Evolutionary conservation across 2,113 vertebrate genomes (phyloP).

Genomic region (Eira barbara): DNA sequence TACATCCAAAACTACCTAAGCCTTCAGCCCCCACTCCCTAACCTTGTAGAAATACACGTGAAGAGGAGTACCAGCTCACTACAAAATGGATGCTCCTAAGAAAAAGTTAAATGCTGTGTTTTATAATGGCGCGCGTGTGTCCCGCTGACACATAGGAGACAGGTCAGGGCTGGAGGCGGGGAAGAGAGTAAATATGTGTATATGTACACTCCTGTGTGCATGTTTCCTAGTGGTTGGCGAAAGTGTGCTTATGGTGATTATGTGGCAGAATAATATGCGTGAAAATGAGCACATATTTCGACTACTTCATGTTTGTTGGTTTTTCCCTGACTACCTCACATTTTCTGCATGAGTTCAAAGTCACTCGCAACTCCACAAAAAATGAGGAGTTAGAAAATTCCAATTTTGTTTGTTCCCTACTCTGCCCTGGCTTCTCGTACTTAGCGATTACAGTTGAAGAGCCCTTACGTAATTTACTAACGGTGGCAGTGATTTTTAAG

Average conservation of each 20-base stretch:
- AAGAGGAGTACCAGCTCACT: neutral
- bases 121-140: neutral
- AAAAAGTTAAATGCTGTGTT: neutral
- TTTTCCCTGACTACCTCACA: neutral
- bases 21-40: neutral
- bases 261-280: neutral
- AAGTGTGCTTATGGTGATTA: neutral
- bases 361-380: constrained; percentile 34
- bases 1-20: constrained; percentile 29
- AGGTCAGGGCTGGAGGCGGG: neutral
- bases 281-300: neutral
- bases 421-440: neutral
- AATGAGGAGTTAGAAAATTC: constrained; percentile 1
- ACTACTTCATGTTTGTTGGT: neutral
- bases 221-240: neutral
- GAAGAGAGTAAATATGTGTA: neutral
- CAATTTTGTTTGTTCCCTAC: neutral
- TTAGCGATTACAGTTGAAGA: constrained; percentile 55
- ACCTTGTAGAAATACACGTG: neutral
- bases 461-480: constrained; percentile 76
- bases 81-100: neutral
- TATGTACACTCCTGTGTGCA: neutral
- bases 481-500: constrained; percentile 64
- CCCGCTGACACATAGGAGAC: constrained; percentile 2
- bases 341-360: constrained; percentile 9